These are phyloP conservation scores for Theodoxus fluviatilis DNA, from an alignment of 2,888 invertebrate genomes.

Conservation along the genomic window DNA sequence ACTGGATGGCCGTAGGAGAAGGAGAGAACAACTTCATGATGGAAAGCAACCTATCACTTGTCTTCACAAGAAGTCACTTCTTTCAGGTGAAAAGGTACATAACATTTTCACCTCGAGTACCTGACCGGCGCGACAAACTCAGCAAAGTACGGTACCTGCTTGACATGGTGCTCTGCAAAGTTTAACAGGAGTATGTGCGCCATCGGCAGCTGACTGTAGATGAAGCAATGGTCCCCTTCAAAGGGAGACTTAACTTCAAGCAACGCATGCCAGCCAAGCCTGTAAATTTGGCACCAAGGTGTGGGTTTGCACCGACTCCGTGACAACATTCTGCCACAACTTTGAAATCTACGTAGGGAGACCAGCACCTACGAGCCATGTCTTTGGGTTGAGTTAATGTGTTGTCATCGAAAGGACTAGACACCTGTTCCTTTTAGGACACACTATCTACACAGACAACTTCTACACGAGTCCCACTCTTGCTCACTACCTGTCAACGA, in stretches of 20 bases:
- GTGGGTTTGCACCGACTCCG: not conserved
- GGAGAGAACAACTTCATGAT: too few relatives aligned
- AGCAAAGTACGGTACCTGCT: not conserved
- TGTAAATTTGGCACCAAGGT: slow-evolving; percentile 9
- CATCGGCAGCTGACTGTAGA: slow-evolving; percentile 2
- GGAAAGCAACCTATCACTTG: too few relatives aligned
- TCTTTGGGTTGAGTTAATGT: too few relatives aligned
- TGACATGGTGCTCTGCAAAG: not conserved
- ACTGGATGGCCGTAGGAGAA: too few relatives aligned
- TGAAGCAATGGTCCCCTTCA: slow-evolving; percentile 18
- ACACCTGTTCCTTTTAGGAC: not conserved
- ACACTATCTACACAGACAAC: slow-evolving; percentile 20
- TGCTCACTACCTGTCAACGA: slow-evolving; percentile 18
- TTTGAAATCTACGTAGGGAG: too few relatives aligned
- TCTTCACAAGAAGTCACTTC: not conserved
- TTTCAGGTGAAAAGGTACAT: slow-evolving; percentile 5
- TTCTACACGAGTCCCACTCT: slow-evolving; percentile 12
- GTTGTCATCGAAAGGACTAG: slow-evolving; percentile 4
- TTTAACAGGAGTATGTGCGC: not conserved
- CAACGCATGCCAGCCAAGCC: slow-evolving; percentile 13
- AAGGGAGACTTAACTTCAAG: not conserved
- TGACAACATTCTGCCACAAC: too few relatives aligned
- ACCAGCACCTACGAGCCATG: too few relatives aligned
- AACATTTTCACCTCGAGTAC: not conserved
- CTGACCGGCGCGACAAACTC: not conserved